Base-by-base conservation (phyloP, 2,113 vertebrate species). In the Microcebus griseorufus region DNA sequence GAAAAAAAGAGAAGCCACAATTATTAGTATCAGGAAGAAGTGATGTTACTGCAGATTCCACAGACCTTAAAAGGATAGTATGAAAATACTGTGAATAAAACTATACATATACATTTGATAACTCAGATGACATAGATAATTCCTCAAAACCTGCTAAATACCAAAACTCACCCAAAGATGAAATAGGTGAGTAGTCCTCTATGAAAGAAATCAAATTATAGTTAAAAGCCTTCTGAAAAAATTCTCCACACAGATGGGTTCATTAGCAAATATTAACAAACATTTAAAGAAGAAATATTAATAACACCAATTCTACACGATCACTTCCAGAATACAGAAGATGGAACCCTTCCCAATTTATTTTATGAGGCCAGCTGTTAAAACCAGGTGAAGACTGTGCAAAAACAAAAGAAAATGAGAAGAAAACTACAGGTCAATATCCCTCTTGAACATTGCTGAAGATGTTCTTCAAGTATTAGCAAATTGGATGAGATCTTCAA, bases 151-250 rank as follows among this genome's bases (percentile, higher is more conserved):
- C 27, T 14, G 23, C 27, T 34, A 94, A 83, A 25, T 75, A 58
- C n/a, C 37, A 83, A 79, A 78, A 51, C 16, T 79, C 22, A 69
- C 18, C n/a, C 42, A 32, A 58, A 78, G 37, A 23, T 90, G 69
- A 84, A 85, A 69, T 60, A 87, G 16, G 79, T 69, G 16, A 69
- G 13, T 69, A 78, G 11, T 39, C n/a, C 27, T 55, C n/a, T 81
- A 88, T 39, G 29, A 94, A 90, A 90, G 45, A 94, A 90, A 67
- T 73, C 23, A 22, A 75, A 90, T 76, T 55, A 29, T 69, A 78
- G 45, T 83, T 65, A 14, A 48, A 72, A 80, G 14, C 42, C 12
- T 37, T 72, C 73, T 55, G 23, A 72, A 81, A 48, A 65, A 25
- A 79, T 22, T 37, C 2, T 87, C 17, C 51, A 58, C n/a, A 34